Conservation (phyloP, 2,888 invertebrate genomes). For the Orthosia cruda region DNA sequence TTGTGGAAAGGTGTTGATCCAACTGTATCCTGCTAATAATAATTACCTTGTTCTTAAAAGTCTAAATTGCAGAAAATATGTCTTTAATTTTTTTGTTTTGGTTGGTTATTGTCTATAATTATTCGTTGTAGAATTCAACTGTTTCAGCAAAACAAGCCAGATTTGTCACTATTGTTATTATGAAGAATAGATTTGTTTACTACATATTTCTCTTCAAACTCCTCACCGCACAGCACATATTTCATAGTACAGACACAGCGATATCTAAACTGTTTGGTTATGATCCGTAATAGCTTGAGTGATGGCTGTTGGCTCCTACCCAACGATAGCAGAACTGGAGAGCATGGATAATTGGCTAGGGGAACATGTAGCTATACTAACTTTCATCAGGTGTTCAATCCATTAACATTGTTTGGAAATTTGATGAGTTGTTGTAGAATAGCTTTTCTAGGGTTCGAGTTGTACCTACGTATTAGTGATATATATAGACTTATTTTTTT, state of each 20-base stretch:
- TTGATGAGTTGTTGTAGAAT: neutral
- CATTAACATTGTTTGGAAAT: neutral
- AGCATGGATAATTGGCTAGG: constrained; percentile 13
- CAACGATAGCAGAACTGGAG: constrained; percentile 41
- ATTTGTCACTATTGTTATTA: neutral
- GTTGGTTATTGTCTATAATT: neutral
- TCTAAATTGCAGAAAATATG: no score
- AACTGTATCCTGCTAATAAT: neutral
- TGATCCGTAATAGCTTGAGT: constrained; percentile 59
- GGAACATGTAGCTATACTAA: neutral
- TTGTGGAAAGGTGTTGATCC: no score
- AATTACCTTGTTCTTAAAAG: no score
- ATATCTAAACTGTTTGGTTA: constrained; percentile 59
- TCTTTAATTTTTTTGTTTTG: no score
- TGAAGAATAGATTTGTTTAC: constrained; percentile 34
- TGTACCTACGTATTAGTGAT: no score
- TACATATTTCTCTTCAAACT: constrained; percentile 20
- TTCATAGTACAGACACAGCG: constrained; percentile 18
- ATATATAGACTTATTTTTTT: no score
- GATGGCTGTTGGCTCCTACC: constrained; percentile 57
- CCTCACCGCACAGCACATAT: neutral
- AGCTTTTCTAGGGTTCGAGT: neutral
- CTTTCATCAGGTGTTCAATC: constrained; percentile 1
- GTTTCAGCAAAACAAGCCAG: neutral
- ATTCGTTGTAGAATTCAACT: no score